Percentiles rank a stretch among this genome's conserved stretches.
Evolutionary conservation across 2,888 invertebrate species (phyloP).

Genomic region (Acleris cristana): DNA sequence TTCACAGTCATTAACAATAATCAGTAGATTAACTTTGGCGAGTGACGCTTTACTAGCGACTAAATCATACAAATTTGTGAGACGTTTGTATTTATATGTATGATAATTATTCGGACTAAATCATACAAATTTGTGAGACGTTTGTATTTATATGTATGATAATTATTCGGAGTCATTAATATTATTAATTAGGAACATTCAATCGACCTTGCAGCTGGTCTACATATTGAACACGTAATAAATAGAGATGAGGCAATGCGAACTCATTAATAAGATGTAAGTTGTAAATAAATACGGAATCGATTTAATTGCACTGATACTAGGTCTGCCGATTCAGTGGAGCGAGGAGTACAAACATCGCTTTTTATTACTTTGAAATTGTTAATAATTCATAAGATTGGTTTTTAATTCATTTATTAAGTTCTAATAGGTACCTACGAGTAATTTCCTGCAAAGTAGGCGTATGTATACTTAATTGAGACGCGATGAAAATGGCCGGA

Average conservation of each 20-base stretch:
- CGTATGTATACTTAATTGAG: slow-evolving; percentile 23
- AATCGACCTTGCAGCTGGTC: slow-evolving; percentile 23
- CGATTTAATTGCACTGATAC: slow-evolving; percentile 27
- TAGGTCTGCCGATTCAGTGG: slow-evolving; percentile 20
- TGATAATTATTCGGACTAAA: slow-evolving; percentile 8
- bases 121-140: background rate
- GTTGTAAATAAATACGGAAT: slow-evolving; percentile 27
- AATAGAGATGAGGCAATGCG: slow-evolving; percentile 34
- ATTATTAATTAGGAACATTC: slow-evolving; percentile 27
- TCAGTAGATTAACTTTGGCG: background rate
- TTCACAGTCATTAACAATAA: no score
- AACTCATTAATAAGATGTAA: slow-evolving; percentile 21
- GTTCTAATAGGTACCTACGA: slow-evolving; percentile 1
- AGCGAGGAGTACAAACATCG: slow-evolving; percentile 12
- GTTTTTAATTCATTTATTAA: background rate
- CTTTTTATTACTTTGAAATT: slow-evolving; percentile 18
- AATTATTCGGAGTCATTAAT: slow-evolving; percentile 21
- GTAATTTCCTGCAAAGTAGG: slow-evolving; percentile 18
- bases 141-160: slow-evolving; percentile 30
- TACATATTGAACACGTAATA: slow-evolving; percentile 24
- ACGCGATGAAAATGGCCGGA: slow-evolving; percentile 26
- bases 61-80: background rate
- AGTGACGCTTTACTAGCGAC: background rate
- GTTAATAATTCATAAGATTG: slow-evolving; percentile 24
- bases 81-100: slow-evolving; percentile 26